Evolutionary conservation across 2,888 invertebrate species (phyloP).

Genomic region (Bombylius discolor): DNA sequence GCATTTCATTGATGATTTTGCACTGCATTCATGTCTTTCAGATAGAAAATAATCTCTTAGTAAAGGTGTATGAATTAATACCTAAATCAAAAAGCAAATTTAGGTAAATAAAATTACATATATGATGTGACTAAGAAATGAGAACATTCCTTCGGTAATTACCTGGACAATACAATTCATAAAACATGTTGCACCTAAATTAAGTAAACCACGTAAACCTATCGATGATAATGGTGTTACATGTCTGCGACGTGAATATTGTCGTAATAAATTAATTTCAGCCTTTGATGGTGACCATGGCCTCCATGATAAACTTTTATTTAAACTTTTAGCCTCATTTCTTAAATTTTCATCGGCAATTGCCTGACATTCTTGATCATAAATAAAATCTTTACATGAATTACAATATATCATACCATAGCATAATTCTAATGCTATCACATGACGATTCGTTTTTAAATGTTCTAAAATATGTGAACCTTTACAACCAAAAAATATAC

Average conservation of each 20-base stretch:
- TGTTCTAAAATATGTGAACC: conserved; percentile 78
- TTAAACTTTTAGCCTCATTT: conserved; percentile 46
- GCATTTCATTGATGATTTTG: conserved; percentile 56
- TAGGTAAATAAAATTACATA: neutral
- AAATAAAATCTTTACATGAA: conserved; percentile 84
- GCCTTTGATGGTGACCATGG: conserved; percentile 69
- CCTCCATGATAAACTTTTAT: conserved; percentile 49
- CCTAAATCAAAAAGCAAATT: conserved; percentile 37
- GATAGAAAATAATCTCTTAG: conserved; percentile 90
- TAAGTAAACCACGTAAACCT: conserved; percentile 84
- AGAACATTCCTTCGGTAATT: conserved; percentile 7
- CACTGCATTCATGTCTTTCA: conserved; percentile 73
- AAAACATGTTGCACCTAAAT: conserved; percentile 95
- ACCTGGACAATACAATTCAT: conserved; percentile 96
- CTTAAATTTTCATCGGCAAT: conserved; percentile 42
- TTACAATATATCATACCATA: conserved; percentile 85
- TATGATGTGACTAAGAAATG: too few relatives aligned
- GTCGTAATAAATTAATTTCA: conserved; percentile 61
- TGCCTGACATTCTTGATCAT: conserved; percentile 57
- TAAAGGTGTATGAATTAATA: conserved; percentile 87
- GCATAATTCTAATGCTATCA: conserved; percentile 71
- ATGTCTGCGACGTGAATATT: conserved; percentile 63
- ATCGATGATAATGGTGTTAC: conserved; percentile 73
- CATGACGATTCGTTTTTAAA: conserved; percentile 66
- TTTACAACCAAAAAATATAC: conserved; percentile 89